A percentile compares a stretch with the other conserved stretches of the same genome.
Evolutionary conservation across 2,113 vertebrate genomes (phyloP).

Genomic region (Mustelus asterias): DNA sequence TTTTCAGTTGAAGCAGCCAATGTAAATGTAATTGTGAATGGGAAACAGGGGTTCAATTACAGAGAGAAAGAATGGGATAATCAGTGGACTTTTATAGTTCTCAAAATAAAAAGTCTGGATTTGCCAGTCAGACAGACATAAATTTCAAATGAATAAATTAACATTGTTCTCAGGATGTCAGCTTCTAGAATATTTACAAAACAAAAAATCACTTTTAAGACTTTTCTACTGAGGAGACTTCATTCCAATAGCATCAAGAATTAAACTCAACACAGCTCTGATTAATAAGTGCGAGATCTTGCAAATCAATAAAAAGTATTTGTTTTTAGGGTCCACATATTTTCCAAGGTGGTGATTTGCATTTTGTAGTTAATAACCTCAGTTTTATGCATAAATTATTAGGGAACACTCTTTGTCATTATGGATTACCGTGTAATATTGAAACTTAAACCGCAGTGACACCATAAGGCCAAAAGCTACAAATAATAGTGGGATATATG

Average conservation of each 20-base stretch:
- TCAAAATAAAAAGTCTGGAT: not conserved
- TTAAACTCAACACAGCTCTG: not conserved
- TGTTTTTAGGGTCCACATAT: constrained; percentile 7
- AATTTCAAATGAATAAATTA: constrained; percentile 30
- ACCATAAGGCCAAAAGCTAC: not conserved
- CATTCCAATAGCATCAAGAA: not conserved
- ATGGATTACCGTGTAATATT: not conserved
- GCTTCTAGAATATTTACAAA: constrained; percentile 25
- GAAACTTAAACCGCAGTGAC: not conserved
- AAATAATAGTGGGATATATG: not conserved
- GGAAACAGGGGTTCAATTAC: not conserved
- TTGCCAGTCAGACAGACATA: not conserved
- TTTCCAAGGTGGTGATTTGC: constrained; percentile 3
- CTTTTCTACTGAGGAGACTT: constrained; percentile 1
- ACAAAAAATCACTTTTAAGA: not conserved
- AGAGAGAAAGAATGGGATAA: not conserved
- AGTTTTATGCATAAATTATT: not conserved
- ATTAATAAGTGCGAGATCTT: constrained; percentile 6
- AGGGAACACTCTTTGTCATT: not conserved
- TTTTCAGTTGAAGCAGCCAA: not conserved
- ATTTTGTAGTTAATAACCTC: constrained; percentile 19
- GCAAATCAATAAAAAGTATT: not conserved
- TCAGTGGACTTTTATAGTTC: not conserved
- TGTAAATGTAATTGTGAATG: constrained; percentile 2
- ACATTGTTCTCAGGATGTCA: constrained; percentile 15